Percentiles rank a stretch among this genome's conserved stretches.
Evolutionary conservation across 2,113 vertebrate species (phyloP).

Genomic region (Orcinus orca): DNA sequence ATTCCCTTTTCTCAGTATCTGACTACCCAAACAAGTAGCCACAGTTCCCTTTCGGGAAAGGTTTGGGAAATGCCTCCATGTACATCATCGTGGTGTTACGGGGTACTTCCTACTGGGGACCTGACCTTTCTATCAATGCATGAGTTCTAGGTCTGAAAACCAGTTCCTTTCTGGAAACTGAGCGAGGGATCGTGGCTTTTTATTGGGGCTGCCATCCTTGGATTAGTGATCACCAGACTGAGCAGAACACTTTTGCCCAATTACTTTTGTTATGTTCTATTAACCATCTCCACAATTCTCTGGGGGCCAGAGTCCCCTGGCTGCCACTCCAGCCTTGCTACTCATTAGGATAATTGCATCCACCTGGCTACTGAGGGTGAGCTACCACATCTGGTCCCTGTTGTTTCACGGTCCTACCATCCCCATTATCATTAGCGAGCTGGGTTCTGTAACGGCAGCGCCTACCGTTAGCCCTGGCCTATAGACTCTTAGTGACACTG

Average conservation of each 20-base stretch:
- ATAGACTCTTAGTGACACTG: not conserved
- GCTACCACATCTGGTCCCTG: not conserved
- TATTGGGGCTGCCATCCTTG: not conserved
- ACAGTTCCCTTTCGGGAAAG: not conserved
- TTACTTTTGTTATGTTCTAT: not conserved
- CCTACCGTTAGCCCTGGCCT: not conserved
- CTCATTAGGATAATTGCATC: not conserved
- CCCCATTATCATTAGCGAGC: not conserved
- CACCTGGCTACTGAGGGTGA: not conserved
- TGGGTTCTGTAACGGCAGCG: not conserved
- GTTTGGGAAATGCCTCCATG: not conserved
- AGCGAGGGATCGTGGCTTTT: not conserved
- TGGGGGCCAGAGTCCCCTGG: no score
- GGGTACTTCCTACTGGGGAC: not conserved
- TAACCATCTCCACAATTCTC: not conserved
- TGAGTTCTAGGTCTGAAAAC: not conserved
- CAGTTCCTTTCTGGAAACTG: not conserved
- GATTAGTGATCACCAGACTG: not conserved
- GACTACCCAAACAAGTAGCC: not conserved
- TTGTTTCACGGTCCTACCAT: not conserved
- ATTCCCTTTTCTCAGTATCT: not conserved
- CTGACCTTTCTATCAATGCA: not conserved
- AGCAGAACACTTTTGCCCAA: not conserved
- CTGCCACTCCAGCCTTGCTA: not conserved
- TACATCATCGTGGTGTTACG: not conserved